Evolutionary conservation across 2,888 invertebrate genomes (phyloP), one percentile per base, ranked within the genome.

Genomic region (Leistus spinibarbis): DNA sequence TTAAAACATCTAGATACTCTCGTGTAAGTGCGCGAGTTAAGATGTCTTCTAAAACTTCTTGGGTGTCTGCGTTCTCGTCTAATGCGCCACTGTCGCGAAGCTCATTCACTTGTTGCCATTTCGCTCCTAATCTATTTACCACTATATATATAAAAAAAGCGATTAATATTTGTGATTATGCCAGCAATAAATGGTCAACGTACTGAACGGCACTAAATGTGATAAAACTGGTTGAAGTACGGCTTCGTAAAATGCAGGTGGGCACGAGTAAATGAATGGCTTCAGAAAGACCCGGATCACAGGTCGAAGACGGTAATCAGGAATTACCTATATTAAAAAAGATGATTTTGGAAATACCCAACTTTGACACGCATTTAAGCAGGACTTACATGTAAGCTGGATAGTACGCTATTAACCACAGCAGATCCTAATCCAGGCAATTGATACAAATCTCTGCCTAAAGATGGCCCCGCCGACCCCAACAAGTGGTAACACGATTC

Each of bases 381-480:
- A 62, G 76, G 69, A 80, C 82, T 83, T 81, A 89, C 88, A 82
- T 91, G 90, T 81, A 94, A 87, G 79, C 91, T 90, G 69, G 89
- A 88, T 79, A 95, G 89, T 76, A 93, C 89, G 73, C 94, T 92
- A 78, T 90, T 90, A 1, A 91, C 87, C 67, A 97, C 87, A 69
- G 92, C 93, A 77, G 90, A 88, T 54, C 94, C 91, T 69, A 97
- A 89, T 66, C 92, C 92, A 5, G 93, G 89, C 77, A 93, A 88
- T 77, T 90, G 90, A 86, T 95, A 97, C 81, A 97, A 90, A 86
- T 96, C 95, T 80, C 94, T 90, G 0, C 95, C 95, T n/a, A 97
- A 88, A 4, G 93, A 91, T 16, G 90, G 88, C 0, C 94, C 94
- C 60, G 94, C 91, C 53, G 93, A 92, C 22, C 93, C 94, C 81